These are phyloP conservation scores for Oreotrochilus melanogaster DNA, from an alignment of 2,113 vertebrate species.

Conservation along the genomic window DNA sequence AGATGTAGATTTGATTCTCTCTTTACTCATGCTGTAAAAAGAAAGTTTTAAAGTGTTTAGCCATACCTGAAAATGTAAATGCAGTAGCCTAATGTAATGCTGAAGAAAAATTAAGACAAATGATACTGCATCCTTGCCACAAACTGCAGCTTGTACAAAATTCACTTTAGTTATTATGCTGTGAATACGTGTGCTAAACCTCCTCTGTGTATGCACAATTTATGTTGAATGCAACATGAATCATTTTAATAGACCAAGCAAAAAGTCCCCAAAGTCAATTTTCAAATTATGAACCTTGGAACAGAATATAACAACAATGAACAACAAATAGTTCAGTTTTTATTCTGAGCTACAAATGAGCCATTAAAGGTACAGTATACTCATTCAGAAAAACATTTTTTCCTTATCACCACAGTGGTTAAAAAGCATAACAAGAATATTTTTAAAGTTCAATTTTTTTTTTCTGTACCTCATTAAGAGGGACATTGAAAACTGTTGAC, in stretches of 20 bases:
- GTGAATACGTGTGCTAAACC: constrained; percentile 83
- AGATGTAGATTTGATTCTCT: constrained; percentile 94
- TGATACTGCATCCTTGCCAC: constrained; percentile 85
- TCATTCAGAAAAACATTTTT: constrained; percentile 45
- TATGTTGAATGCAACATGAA: constrained; percentile 94
- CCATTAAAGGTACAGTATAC: constrained; percentile 73
- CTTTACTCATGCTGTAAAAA: constrained; percentile 83
- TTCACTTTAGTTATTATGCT: constrained; percentile 87
- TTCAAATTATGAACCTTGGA: constrained; percentile 91
- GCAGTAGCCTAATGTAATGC: constrained; percentile 83
- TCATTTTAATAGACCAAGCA: constrained; percentile 95
- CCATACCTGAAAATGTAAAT: constrained; percentile 86
- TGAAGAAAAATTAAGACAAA: constrained; percentile 87
- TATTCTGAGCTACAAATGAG: constrained; percentile 82
- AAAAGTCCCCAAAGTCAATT: constrained; percentile 90
- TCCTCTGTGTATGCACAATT: constrained; percentile 96
- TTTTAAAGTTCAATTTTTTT: neutral
- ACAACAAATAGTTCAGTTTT: constrained; percentile 82
- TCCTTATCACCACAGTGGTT: neutral
- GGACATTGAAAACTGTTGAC: neutral
- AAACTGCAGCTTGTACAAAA: constrained; percentile 84
- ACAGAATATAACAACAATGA: constrained; percentile 83
- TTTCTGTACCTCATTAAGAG: neutral
- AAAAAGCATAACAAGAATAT: neutral
- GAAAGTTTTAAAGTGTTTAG: constrained; percentile 85